Evolutionary conservation across 2,797 vertebrate genomes (phyloP), one percentile per base, ranked within the genome.

Genomic region (Columba guinea): DNA sequence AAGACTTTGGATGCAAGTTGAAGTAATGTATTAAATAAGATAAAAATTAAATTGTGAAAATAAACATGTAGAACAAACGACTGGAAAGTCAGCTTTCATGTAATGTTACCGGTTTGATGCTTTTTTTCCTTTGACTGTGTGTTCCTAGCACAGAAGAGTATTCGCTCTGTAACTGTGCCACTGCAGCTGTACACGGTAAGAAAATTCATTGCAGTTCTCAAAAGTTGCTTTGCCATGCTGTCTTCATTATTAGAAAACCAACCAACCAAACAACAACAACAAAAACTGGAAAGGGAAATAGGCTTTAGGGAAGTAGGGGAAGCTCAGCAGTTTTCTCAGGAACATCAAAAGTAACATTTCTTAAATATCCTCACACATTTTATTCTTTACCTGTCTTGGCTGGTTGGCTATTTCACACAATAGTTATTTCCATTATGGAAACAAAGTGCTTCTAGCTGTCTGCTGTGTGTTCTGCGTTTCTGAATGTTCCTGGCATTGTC

Each of bases 401-500:
- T 90, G 24, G 28, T 69, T 85, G 82, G 71, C 17, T 84, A 20
- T 89, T 92, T 83, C 83, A 60, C 73, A 75, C 28, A 48, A 10
- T 58, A 59, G 62, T 93, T 52, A 48, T 62, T 84, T 76, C 52
- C 51, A 48, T 37, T 71, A 26, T 44, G 39, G 81, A 74, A 79
- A 77, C 69, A 23, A 56, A 65, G 13, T 28, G 44, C 62, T 88
- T 55, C 79, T 96, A 93, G 75, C 87, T 65, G 52, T 63, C 52
- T 89, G 75, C 78, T 69, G 63, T 88, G 84, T 76, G 70, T 76
- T 94, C 79, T 80, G 28, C 24, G 80, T 71, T 58, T 76, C 55
- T 89, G 89, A 95, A 73, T 89, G 78, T 92, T 97, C 87, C 90
- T 95, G 95, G 93, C 93, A 87, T 70, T 89, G 51, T 92, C 91